A percentile compares a stretch with the other conserved stretches of the same genome.
Evolutionary conservation across 2,888 invertebrate species (phyloP).

Genomic region (Morinoia aosen): DNA sequence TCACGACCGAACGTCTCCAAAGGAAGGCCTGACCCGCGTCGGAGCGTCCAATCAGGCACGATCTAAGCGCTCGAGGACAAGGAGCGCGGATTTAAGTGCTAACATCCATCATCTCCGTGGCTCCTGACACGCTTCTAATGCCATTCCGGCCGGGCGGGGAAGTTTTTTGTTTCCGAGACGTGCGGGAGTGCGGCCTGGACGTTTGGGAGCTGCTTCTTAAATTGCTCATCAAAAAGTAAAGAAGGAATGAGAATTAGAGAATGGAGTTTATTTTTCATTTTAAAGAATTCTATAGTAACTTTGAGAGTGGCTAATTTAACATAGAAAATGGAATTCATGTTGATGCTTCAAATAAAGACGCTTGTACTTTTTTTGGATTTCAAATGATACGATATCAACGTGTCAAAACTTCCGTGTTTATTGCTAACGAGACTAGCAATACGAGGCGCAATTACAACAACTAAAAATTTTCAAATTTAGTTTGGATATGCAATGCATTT

Average conservation of each 20-base stretch:
- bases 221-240: neutral
- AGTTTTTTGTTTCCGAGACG: neutral
- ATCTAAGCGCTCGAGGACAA: slow-evolving; percentile 10
- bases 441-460: no score
- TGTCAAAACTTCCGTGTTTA: neutral
- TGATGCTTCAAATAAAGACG: no score
- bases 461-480: no score
- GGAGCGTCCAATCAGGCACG: neutral
- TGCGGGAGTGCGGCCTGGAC: neutral
- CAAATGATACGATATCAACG: neutral
- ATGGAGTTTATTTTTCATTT: neutral
- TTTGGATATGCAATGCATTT: no score
- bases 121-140: neutral
- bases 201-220: neutral
- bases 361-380: neutral
- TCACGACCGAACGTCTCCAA: slow-evolving; percentile 42
- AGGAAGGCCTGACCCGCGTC: neutral
- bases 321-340: no score
- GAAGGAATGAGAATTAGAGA: neutral
- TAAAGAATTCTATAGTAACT: neutral
- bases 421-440: no score
- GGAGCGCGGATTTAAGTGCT: neutral
- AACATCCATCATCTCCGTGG: neutral
- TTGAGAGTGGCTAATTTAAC: neutral
- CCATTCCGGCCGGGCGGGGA: neutral